A percentile compares a stretch with the other conserved stretches of the same genome.
Evolutionary conservation across 2,113 vertebrate genomes (phyloP).

Genomic region (Hippolais icterina): DNA sequence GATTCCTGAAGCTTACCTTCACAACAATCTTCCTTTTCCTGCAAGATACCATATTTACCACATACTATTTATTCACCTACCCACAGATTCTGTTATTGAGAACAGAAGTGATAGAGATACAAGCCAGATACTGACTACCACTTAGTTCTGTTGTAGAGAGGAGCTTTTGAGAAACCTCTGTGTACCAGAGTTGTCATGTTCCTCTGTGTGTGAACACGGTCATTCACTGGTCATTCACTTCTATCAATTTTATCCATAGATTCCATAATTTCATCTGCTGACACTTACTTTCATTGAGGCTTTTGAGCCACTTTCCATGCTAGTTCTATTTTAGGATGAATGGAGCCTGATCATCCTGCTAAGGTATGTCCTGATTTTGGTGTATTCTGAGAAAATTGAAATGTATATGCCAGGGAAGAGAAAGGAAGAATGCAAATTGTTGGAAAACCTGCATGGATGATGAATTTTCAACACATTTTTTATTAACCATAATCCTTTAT

Average conservation of each 20-base stretch:
- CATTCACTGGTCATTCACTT: not conserved
- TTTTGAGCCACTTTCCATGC: not conserved
- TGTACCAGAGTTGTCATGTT: not conserved
- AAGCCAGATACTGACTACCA: not conserved
- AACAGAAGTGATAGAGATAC: not conserved
- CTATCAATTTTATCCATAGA: not conserved
- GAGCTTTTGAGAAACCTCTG: not conserved
- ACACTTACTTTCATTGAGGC: not conserved
- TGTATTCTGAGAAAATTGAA: not conserved
- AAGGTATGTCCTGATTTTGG: not conserved
- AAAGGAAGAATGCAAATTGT: slow-evolving; percentile 20
- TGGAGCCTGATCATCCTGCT: not conserved
- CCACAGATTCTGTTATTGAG: not conserved
- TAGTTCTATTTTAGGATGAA: not conserved
- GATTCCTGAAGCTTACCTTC: not conserved
- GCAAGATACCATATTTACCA: not conserved
- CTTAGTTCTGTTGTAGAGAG: not conserved
- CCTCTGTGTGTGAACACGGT: not conserved
- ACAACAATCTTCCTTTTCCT: not conserved
- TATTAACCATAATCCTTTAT: slow-evolving; percentile 76
- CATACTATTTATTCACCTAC: not conserved
- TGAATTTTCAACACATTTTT: slow-evolving; percentile 68
- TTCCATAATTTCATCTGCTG: not conserved
- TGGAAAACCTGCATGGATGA: slow-evolving; percentile 27
- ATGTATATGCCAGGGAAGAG: not conserved